These are phyloP conservation scores for Zaprionus ghesquierei DNA, from an alignment of 1,140 invertebrate genomes.

Conservation along the genomic window DNA sequence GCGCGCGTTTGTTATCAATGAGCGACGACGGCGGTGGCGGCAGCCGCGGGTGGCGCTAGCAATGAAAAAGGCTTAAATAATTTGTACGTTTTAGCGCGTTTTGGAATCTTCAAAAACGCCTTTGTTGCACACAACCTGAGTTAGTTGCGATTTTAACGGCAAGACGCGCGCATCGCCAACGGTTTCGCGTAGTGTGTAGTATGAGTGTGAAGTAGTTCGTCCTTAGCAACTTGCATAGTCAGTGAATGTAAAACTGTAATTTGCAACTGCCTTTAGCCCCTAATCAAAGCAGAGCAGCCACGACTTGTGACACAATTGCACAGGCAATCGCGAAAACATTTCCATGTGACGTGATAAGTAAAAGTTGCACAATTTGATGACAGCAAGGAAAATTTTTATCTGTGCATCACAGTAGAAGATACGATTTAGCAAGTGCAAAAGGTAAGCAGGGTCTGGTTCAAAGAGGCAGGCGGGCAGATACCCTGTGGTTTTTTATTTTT, in stretches of 20 bases:
- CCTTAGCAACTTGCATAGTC: slow-evolving; percentile 9
- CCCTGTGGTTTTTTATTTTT: background rate
- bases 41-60: slow-evolving; percentile 12
- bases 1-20: background rate
- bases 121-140: slow-evolving; percentile 54
- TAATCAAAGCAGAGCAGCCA: slow-evolving; percentile 4
- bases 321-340: slow-evolving; percentile 8
- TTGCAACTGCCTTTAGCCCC: background rate
- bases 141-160: slow-evolving; percentile 68
- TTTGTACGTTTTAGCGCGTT: slow-evolving; percentile 60
- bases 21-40: background rate
- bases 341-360: slow-evolving; percentile 24
- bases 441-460: slow-evolving; percentile 1
- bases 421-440: background rate
- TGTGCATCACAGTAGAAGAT: slow-evolving; percentile 17
- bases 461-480: background rate
- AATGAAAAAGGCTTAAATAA: slow-evolving; percentile 63
- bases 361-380: slow-evolving; percentile 23
- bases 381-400: slow-evolving; percentile 16
- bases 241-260: slow-evolving; percentile 44
- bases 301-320: slow-evolving; percentile 1
- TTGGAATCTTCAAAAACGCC: slow-evolving; percentile 70
- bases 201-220: slow-evolving; percentile 11
- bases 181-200: background rate
- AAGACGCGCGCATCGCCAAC: slow-evolving; percentile 44